Conservation (phyloP, 1,140 invertebrate species). For the Pissodes strobi region DNA sequence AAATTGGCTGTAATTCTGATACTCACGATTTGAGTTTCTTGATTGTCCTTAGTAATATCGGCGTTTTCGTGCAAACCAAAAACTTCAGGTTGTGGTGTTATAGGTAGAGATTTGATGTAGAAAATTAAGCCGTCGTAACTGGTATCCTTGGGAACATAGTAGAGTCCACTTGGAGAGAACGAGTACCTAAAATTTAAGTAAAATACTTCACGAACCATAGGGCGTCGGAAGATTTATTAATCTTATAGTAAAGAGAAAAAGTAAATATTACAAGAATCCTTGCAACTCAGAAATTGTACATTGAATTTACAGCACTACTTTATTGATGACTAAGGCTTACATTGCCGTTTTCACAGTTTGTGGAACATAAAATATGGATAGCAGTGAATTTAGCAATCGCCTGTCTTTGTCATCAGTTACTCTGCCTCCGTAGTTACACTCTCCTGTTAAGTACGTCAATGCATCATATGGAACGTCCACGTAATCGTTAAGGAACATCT, state of each 20-base stretch:
- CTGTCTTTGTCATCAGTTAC: constrained; percentile 93
- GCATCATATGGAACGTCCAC: constrained; percentile 82
- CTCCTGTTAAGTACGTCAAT: constrained; percentile 84
- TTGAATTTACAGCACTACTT: too few species aligned
- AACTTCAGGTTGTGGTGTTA: constrained; percentile 79
- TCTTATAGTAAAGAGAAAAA: too few species aligned
- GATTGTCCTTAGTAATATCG: constrained; percentile 89
- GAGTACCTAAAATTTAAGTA: constrained; percentile 63
- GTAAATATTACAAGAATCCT: too few species aligned
- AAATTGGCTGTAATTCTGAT: too few species aligned
- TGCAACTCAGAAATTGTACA: too few species aligned
- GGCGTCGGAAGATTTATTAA: too few species aligned
- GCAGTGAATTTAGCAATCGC: constrained; percentile 75
- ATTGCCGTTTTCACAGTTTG: constrained; percentile 60
- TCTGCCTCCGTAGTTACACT: constrained; percentile 94
- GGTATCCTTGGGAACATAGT: constrained; percentile 72
- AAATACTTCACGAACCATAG: too few species aligned
- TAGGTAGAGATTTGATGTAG: constrained; percentile 76
- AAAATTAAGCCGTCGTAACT: constrained; percentile 72
- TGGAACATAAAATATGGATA: constrained; percentile 79
- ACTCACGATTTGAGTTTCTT: constrained; percentile 75
- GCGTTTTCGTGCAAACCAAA: constrained; percentile 92
- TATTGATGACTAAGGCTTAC: too few species aligned
- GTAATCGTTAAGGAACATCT: constrained; percentile 81
- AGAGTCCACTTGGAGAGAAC: constrained; percentile 77